Evolutionary conservation across 2,113 vertebrate genomes (phyloP), one percentile per base, ranked within the genome.

Genomic region (Dolichotis patagonum): DNA sequence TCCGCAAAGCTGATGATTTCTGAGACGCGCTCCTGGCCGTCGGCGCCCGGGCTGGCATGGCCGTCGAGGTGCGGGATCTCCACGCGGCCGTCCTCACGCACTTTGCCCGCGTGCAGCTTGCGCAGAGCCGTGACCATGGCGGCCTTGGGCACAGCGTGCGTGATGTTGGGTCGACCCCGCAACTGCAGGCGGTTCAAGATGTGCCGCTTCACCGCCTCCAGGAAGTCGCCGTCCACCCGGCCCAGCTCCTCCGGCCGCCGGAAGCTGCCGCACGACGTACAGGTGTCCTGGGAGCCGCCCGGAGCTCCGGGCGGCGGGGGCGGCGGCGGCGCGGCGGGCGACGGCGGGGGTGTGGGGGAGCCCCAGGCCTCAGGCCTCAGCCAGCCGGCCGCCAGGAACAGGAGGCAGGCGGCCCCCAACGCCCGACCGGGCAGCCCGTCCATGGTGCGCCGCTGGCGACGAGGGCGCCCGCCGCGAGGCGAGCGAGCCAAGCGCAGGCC

Each of bases 1-100:
- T 99, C 99, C 0, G 99, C 99, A 97, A 99, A 99, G 98, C 99
- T 99, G 99, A 99, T 99, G 94, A 99, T 99, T 98, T 99, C 99
- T 0, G 99, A 99, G 92, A 99, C 98, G 82, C 98, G 98, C 92
- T 99, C 99, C 69, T 99, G 99, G 54, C 99, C 98, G 84, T 99
- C 99, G 90, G 99, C 99, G 96, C 97, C 99, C 77, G 98, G 98
- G 75, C 99, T 99, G 41, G 99, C 99, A 92, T 99, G 99, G 38
- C 99, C 99, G 98, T 99, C 99, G 95, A 99, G 98, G 98, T 98
- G 99, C 91, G 99, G 99, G 97, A 99, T 99, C 99, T 99, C 99
- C 98, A 99, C 98, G 88, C 99, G 99, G 56, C 99, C 99, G 98
- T 99, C 99, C 97, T 99, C 99, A 28, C 99, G 98, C 97, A 99